A percentile compares a stretch with the other conserved stretches of the same genome.
These are phyloP conservation scores for Calephelis nemesis DNA, from an alignment of 1,140 invertebrate genomes.

Conservation along the genomic window DNA sequence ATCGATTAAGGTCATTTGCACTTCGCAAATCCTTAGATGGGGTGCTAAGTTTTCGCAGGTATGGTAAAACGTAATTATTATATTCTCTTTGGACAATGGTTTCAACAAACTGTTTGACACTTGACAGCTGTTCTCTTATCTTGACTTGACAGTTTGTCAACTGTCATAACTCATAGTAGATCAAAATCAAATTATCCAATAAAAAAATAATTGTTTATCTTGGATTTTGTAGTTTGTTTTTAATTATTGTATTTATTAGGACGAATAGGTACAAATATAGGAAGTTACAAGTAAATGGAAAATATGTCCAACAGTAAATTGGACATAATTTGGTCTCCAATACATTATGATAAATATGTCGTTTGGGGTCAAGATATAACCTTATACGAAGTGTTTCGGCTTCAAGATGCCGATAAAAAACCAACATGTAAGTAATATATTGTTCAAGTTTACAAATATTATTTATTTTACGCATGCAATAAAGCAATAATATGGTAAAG, in stretches of 20 bases:
- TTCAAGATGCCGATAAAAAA: slow-evolving; percentile 80
- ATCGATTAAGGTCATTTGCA: too few species aligned
- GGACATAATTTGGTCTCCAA: slow-evolving; percentile 90
- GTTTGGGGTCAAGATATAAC: slow-evolving; percentile 92
- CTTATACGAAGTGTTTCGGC: slow-evolving; percentile 86
- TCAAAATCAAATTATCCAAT: too few species aligned
- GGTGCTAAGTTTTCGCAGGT: too few species aligned
- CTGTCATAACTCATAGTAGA: too few species aligned
- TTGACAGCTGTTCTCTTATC: too few species aligned
- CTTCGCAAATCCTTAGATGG: too few species aligned
- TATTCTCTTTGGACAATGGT: too few species aligned
- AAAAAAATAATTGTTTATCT: too few species aligned
- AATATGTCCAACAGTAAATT: slow-evolving; percentile 62
- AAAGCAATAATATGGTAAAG: slow-evolving; percentile 12
- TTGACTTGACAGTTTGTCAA: not conserved
- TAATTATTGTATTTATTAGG: not conserved
- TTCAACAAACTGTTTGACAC: too few species aligned
- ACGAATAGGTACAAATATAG: not conserved
- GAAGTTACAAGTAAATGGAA: slow-evolving; percentile 18
- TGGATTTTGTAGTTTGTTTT: not conserved
- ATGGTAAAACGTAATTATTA: too few species aligned
- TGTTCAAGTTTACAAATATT: not conserved
- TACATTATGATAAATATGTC: slow-evolving; percentile 88
- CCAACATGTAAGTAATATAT: slow-evolving; percentile 78
- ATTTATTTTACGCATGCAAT: not conserved